Conservation (phyloP, 2,113 vertebrate species). For the Nothocercus nigrocapillus region DNA sequence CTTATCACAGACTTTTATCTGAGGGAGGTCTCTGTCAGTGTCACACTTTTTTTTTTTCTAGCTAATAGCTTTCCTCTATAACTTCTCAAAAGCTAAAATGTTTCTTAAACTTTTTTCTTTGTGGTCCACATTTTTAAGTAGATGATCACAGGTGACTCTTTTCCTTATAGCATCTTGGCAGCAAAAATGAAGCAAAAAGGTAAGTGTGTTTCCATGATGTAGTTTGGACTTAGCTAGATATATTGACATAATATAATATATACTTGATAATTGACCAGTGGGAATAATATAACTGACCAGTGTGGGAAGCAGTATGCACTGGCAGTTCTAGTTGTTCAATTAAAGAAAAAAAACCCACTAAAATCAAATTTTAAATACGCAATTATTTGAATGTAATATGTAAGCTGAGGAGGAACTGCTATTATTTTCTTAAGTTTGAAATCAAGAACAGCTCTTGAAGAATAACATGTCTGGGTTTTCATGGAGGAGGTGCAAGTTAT, state of each 20-base stretch:
- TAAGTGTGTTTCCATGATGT: background rate
- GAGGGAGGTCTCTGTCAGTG: background rate
- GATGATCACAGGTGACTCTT: background rate
- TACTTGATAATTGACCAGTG: too few relatives aligned
- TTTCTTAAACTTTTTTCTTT: background rate
- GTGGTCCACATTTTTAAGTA: background rate
- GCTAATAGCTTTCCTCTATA: background rate
- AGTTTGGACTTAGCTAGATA: background rate
- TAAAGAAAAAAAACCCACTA: too few relatives aligned
- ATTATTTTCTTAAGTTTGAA: rapidly evolving
- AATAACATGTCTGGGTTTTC: background rate
- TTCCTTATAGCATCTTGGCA: background rate
- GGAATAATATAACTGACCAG: too few relatives aligned
- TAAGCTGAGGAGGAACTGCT: background rate
- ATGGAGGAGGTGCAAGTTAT: background rate
- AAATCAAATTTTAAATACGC: background rate
- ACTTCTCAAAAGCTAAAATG: background rate
- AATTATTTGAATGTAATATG: background rate
- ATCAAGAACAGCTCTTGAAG: background rate
- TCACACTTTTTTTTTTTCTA: background rate
- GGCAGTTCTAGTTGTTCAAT: background rate
- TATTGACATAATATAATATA: background rate
- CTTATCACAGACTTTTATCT: background rate
- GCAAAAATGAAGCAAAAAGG: background rate
- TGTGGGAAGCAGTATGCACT: rapidly evolving